Conservation (phyloP, 2,797 vertebrate species). For the Myripristis murdjan region DNA sequence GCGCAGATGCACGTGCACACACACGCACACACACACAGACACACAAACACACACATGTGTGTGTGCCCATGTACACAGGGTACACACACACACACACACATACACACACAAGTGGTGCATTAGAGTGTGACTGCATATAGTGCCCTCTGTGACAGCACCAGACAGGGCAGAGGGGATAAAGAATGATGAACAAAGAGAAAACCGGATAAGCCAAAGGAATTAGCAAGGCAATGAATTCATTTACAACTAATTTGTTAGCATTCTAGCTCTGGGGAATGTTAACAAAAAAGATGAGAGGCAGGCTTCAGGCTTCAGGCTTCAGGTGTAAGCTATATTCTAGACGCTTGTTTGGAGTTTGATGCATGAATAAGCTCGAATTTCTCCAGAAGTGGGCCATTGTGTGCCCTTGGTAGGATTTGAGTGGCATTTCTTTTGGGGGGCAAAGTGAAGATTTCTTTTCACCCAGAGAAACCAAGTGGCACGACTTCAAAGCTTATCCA, state of each 20-base stretch:
- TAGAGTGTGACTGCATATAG: slow-evolving; percentile 15
- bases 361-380: slow-evolving; percentile 56
- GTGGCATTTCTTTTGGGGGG: slow-evolving; percentile 74
- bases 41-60: slow-evolving; percentile 14
- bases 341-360: slow-evolving; percentile 23
- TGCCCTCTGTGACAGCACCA: neutral
- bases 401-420: slow-evolving; percentile 67
- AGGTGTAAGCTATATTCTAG: slow-evolving; percentile 41
- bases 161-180: slow-evolving; percentile 26
- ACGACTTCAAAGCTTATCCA: slow-evolving; percentile 81
- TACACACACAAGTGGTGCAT: slow-evolving; percentile 28
- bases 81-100: slow-evolving; percentile 20
- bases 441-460: slow-evolving; percentile 78
- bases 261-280: neutral
- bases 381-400: slow-evolving; percentile 66
- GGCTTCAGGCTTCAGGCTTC: slow-evolving; percentile 31
- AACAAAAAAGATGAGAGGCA: slow-evolving; percentile 1
- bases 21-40: slow-evolving; percentile 20
- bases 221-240: slow-evolving; percentile 20
- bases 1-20: slow-evolving; percentile 6
- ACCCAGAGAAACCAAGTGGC: slow-evolving; percentile 81
- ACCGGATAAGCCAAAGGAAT: slow-evolving; percentile 15
- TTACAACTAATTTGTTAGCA: neutral
- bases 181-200: slow-evolving; percentile 26
- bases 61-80: neutral